Evolutionary conservation across 2,797 vertebrate species (phyloP).

Genomic region (Chaetophractus vellerosus): DNA sequence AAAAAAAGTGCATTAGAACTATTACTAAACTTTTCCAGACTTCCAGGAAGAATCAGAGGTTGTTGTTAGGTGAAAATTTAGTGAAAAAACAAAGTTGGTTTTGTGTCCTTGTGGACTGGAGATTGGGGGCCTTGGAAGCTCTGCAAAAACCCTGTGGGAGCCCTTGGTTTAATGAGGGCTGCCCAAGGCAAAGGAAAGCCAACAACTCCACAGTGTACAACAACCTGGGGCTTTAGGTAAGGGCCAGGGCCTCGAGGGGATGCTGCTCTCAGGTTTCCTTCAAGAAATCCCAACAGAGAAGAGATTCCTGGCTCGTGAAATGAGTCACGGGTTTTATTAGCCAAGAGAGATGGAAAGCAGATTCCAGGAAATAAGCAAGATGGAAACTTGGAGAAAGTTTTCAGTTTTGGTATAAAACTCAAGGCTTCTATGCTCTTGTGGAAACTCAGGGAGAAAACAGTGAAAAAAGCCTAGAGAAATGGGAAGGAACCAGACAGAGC

Average conservation of each 20-base stretch:
- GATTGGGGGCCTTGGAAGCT: neutral
- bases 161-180: constrained; percentile 27
- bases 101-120: neutral
- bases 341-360: constrained; percentile 67
- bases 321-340: constrained; percentile 70
- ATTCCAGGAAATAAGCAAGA: constrained; percentile 71
- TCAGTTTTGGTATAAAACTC: constrained; percentile 69
- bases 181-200: neutral
- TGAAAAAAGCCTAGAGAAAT: constrained; percentile 61
- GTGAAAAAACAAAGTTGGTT: constrained; percentile 29
- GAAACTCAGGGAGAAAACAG: constrained; percentile 60
- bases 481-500: constrained; percentile 8
- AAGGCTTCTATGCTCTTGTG: constrained; percentile 40
- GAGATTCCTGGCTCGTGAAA: constrained; percentile 7
- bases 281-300: constrained; percentile 46
- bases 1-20: neutral
- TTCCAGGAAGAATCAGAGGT: constrained; percentile 19
- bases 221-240: constrained; percentile 62
- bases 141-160: neutral
- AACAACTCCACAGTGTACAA: constrained; percentile 36
- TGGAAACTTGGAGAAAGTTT: constrained; percentile 59
- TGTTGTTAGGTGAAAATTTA: constrained; percentile 6
- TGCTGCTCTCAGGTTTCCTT: constrained; percentile 69
- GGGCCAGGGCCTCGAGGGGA: neutral
- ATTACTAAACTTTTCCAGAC: constrained; percentile 55